Base-by-base conservation (phyloP, 2,113 vertebrate species). In the Anarhynchus alexandrinus region DNA sequence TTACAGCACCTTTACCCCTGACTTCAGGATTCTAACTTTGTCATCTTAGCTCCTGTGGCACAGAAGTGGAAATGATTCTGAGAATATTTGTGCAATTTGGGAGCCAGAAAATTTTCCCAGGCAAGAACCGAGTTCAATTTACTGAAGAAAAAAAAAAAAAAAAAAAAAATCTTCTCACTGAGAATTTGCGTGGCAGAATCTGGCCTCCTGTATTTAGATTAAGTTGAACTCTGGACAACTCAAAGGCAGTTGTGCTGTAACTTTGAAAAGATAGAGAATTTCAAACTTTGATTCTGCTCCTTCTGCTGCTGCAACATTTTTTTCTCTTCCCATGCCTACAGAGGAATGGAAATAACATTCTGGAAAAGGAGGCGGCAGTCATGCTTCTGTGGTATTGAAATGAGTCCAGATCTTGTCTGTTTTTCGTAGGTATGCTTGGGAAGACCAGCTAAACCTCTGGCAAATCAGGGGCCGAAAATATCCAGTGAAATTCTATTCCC, bases 361-460 rank as follows among this genome's bases (percentile, higher is more conserved):
- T 92, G 66, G 77, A 89, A 83, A 84, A 94, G 34, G 42, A 91
- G 81, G 62, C 3, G 9, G 58, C 73, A 82, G 51, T 88, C 49
- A 59, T 80, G 74, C 59, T 87, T 90, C 78, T 84, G 91, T 95
- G 87, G 78, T 82, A 66, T 12, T 93, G 78, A 95, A 93, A 85
- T 18, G 29, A 88, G 69, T 90, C 81, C 93, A 91, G 81, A 95
- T 87, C 71, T 91, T 85, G 49, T 18, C 81, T 91, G 66, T 9
- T 93, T 95, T 87, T 93, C 71, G 59, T 15, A 82, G 54, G 87
- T 91, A 88, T 88, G 93, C 70, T 85, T 85, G 66, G 78, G 87
- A 90, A 95, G 73, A 89, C 49, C 73, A 86, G 71, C 42, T 91
- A 95, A 94, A 82, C 62, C 73, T 76, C 78, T 93, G 70, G 86